phyloP scores from a whole-genome alignment of 2,113 vertebrate genomes.

The Oncorhynchus tshawytscha region DNA sequence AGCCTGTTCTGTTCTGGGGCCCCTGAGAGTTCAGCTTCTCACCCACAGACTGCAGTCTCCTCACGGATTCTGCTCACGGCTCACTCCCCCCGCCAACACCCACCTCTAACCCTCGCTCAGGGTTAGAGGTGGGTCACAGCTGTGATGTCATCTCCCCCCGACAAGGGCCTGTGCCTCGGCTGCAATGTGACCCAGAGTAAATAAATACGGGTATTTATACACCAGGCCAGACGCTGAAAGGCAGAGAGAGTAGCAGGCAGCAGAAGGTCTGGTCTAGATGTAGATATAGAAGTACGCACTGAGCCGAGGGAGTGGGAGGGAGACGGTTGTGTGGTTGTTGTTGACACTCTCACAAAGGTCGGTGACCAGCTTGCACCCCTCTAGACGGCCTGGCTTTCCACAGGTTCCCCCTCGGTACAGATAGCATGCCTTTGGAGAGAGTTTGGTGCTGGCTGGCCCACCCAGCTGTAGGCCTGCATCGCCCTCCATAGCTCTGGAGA shows the following conservation, averaged over 20 bases:
- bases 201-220: conserved; percentile 60
- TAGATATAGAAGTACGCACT: no score
- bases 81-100: conserved; percentile 25
- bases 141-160: conserved; percentile 49
- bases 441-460: conserved; percentile 25
- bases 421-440: conserved; percentile 27
- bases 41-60: conserved; percentile 36
- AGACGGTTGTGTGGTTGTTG: background rate
- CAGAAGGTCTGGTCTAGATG: no score
- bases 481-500: conserved; percentile 45
- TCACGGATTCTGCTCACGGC: conserved; percentile 26
- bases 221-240: conserved; percentile 9
- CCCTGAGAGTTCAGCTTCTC: conserved; percentile 25
- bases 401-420: conserved; percentile 11
- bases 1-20: background rate
- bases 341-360: background rate
- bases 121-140: conserved; percentile 59
- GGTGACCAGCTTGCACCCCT: conserved; percentile 16
- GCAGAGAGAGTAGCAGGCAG: conserved; percentile 18
- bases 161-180: conserved; percentile 39
- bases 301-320: background rate
- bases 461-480: conserved; percentile 64
- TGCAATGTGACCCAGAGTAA: conserved; percentile 53
- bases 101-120: conserved; percentile 47
- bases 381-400: conserved; percentile 5